Conservation (phyloP, 2,797 vertebrate species). For the Limosa lapponica region DNA sequence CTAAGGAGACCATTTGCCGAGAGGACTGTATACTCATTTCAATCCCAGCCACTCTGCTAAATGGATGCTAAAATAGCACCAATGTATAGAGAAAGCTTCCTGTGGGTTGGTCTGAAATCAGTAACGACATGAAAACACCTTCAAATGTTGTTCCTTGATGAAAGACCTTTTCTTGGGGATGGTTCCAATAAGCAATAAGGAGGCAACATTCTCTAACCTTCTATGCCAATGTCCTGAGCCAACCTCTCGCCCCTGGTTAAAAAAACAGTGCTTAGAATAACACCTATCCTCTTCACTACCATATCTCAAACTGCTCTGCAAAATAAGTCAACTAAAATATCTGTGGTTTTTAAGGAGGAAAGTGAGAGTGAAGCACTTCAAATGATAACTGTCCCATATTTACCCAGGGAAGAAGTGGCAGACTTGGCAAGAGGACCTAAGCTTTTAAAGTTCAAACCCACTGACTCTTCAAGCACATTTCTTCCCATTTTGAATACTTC, state of each 20-base stretch:
- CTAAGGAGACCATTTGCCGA: not conserved
- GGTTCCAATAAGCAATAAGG: not conserved
- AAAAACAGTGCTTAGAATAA: constrained; percentile 36
- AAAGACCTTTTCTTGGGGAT: not conserved
- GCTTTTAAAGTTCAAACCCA: constrained; percentile 5
- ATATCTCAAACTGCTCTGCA: not conserved
- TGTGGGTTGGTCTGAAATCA: not conserved
- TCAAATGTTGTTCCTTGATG: not conserved
- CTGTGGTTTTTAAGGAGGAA: not conserved
- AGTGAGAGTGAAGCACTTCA: not conserved
- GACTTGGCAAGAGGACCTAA: constrained; percentile 40
- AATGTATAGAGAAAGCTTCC: not conserved
- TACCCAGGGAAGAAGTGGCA: not conserved
- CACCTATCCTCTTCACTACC: not conserved
- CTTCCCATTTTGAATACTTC: not conserved
- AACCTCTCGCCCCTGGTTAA: not conserved
- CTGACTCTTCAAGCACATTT: constrained; percentile 23
- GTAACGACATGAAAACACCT: not conserved
- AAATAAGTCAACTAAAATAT: not conserved
- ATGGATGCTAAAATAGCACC: not conserved
- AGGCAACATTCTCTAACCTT: not conserved
- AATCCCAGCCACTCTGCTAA: not conserved
- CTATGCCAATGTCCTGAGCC: not conserved
- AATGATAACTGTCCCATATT: not conserved
- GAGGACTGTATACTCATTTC: not conserved